Percentiles rank a stretch among this genome's conserved stretches.
These are phyloP conservation scores for Drosophila meridiana DNA, from an alignment of 2,888 invertebrate species.

Conservation along the genomic window DNA sequence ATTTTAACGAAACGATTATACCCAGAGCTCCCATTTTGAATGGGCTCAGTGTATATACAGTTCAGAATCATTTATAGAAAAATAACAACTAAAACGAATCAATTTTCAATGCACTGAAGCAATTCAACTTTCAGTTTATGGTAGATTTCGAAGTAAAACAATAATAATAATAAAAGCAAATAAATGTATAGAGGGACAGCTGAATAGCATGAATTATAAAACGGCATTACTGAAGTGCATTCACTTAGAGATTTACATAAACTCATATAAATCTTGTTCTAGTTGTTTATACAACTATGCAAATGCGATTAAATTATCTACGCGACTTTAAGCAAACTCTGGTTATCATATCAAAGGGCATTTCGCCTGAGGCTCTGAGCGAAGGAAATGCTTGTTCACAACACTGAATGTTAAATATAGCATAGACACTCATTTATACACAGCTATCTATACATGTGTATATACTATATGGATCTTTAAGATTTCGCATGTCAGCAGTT, in stretches of 20 bases:
- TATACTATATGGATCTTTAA: conserved; percentile 1
- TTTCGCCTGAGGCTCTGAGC: background rate
- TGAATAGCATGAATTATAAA: background rate
- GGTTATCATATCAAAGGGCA: conserved; percentile 1
- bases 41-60: no score
- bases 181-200: background rate
- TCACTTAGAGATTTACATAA: background rate
- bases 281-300: conserved; percentile 9
- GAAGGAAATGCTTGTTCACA: background rate
- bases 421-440: background rate
- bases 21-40: no score
- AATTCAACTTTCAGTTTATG: background rate
- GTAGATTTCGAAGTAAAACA: background rate
- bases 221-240: background rate
- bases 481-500: conserved; percentile 23
- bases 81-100: background rate
- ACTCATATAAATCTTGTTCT: conserved; percentile 4
- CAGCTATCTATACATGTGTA: background rate
- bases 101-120: background rate
- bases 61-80: background rate
- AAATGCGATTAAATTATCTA: conserved; percentile 9
- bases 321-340: background rate
- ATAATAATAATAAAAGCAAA: background rate
- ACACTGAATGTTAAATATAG: conserved; percentile 21
- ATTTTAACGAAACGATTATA: no score